Conservation (phyloP, 2,888 invertebrate genomes). For the Nysson spinosus region DNA sequence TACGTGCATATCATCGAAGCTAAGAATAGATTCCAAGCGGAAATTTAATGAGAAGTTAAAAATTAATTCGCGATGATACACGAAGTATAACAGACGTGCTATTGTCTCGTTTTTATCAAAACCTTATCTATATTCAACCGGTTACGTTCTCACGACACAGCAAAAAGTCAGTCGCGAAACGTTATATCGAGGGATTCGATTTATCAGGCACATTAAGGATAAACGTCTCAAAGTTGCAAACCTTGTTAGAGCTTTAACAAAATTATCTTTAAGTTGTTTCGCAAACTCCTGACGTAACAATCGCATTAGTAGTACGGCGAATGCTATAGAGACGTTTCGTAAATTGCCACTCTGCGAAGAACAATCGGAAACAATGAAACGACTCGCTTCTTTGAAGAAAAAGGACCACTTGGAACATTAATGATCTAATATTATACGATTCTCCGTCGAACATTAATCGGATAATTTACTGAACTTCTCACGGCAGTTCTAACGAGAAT, state of each 20-base stretch:
- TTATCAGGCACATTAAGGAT: slow-evolving; percentile 1
- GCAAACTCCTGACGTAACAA: slow-evolving; percentile 3
- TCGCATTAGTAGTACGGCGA: slow-evolving; percentile 7
- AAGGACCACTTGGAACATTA: slow-evolving; percentile 20
- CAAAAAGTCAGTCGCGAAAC: no score
- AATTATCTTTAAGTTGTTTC: not conserved
- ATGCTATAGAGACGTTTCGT: not conserved
- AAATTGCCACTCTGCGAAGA: not conserved
- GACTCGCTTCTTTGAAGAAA: slow-evolving; percentile 20
- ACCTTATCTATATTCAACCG: no score
- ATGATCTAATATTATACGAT: slow-evolving; percentile 6
- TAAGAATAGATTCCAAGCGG: no score
- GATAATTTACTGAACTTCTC: slow-evolving; percentile 1
- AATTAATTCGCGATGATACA: no score
- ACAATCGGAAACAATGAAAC: not conserved
- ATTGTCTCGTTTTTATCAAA: no score
- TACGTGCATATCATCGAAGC: no score
- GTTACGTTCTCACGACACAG: no score
- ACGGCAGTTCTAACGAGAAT: no score
- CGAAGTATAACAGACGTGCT: no score
- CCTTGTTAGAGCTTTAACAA: slow-evolving; percentile 22
- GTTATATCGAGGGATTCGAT: not conserved
- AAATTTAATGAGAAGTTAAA: no score
- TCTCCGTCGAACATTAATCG: slow-evolving; percentile 17
- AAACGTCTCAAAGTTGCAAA: slow-evolving; percentile 1